Evolutionary conservation across 2,888 invertebrate genomes (phyloP).

Genomic region (Melitaea athalia): DNA sequence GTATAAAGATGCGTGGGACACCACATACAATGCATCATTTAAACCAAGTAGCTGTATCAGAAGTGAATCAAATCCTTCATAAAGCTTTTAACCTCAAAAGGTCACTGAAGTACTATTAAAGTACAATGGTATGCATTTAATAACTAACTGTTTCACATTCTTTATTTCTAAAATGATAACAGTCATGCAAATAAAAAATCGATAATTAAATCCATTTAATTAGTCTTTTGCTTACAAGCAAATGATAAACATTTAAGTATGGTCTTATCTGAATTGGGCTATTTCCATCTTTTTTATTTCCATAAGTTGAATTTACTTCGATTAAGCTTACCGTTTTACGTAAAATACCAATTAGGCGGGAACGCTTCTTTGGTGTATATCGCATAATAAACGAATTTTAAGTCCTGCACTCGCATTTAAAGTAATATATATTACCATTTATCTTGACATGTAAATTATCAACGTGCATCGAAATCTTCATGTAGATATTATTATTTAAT

Average conservation of each 20-base stretch:
- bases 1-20: slow-evolving; percentile 78
- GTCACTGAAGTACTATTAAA: slow-evolving; percentile 29
- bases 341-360: slow-evolving; percentile 37
- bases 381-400: slow-evolving; percentile 22
- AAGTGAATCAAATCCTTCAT: slow-evolving; percentile 42
- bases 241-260: slow-evolving; percentile 25
- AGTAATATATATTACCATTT: slow-evolving; percentile 23
- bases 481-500: slow-evolving; percentile 64
- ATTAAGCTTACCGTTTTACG: slow-evolving; percentile 32
- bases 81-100: slow-evolving; percentile 38
- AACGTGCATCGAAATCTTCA: slow-evolving; percentile 18
- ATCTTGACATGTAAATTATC: slow-evolving; percentile 42
- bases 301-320: background rate
- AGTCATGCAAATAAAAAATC: too few relatives aligned
- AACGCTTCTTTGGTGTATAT: slow-evolving; percentile 5
- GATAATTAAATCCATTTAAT: background rate
- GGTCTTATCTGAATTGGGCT: slow-evolving; percentile 20
- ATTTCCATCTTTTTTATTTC: slow-evolving; percentile 13
- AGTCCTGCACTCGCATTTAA: slow-evolving; percentile 22
- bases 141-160: background rate
- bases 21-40: slow-evolving; percentile 73
- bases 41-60: slow-evolving; percentile 50
- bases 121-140: slow-evolving; percentile 3
- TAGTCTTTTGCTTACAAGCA: slow-evolving; percentile 30
- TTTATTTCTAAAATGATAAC: background rate